Conservation (phyloP, 2,888 invertebrate genomes). For the Erpobdella octoculata region DNA sequence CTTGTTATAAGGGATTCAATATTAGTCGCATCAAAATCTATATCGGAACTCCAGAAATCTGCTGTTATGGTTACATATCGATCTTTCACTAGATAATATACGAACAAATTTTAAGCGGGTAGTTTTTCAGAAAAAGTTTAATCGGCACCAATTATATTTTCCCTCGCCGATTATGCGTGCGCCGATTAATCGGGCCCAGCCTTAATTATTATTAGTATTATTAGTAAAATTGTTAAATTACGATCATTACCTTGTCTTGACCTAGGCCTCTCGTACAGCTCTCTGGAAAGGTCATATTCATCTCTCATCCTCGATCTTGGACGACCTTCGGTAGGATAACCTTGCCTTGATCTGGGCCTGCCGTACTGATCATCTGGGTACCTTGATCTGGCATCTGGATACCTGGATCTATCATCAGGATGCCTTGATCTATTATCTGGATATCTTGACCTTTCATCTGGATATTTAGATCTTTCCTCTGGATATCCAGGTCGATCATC, state of each 20-base stretch:
- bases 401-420: conserved; percentile 9
- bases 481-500: not conserved
- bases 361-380: conserved; percentile 21
- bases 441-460: not conserved
- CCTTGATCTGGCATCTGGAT: conserved; percentile 2
- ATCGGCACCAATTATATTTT: too few species aligned
- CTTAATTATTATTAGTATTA: too few species aligned
- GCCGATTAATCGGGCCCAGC: too few species aligned
- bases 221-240: too few species aligned
- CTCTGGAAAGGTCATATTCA: not conserved
- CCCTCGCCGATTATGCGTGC: too few species aligned
- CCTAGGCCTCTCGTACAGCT: conserved; percentile 23
- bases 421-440: not conserved
- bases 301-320: conserved; percentile 33
- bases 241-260: conserved; percentile 30
- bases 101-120: too few species aligned
- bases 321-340: conserved; percentile 31
- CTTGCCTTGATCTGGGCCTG: conserved; percentile 34
- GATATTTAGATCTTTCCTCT: not conserved
- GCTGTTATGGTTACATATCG: too few species aligned
- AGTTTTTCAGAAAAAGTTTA: too few species aligned
- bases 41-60: too few species aligned
- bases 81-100: too few species aligned
- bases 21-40: too few species aligned
- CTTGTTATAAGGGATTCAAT: too few species aligned